phyloP scores from a whole-genome alignment of 37 sponge, comb jelly and placozoan species.

The Theonella swinhoei region DNA sequence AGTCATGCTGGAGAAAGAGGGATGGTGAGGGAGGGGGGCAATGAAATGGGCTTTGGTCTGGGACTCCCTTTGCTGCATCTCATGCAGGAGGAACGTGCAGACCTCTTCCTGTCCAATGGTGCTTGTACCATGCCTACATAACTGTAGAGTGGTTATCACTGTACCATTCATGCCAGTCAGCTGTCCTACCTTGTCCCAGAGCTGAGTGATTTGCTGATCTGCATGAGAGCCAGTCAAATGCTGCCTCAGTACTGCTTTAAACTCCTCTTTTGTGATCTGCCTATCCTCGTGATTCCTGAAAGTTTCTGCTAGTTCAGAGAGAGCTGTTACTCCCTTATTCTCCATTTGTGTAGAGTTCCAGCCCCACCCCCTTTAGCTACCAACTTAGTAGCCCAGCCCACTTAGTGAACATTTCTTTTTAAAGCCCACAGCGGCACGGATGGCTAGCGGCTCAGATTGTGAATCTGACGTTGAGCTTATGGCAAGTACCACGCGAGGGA shows the following conservation, averaged over 20 bases:
- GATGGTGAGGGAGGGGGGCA: neutral
- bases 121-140: constrained; percentile 77
- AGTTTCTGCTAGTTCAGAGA: neutral
- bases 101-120: constrained; percentile 82
- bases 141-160: neutral
- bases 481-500: neutral
- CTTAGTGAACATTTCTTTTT: too few relatives aligned
- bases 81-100: constrained; percentile 86
- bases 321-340: neutral
- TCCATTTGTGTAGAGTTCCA: neutral
- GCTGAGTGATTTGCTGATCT: constrained; percentile 25
- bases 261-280: neutral
- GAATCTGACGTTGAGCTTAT: constrained; percentile 10
- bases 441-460: too few relatives aligned
- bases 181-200: constrained; percentile 46
- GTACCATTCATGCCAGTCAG: neutral
- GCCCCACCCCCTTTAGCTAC: neutral
- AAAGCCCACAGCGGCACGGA: too few relatives aligned
- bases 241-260: neutral
- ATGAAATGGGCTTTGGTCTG: neutral
- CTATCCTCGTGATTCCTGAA: neutral
- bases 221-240: neutral
- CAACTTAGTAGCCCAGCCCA: too few relatives aligned
- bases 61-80: constrained; percentile 85
- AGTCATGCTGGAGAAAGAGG: neutral